Base-by-base conservation (phyloP, 2,797 vertebrate genomes). In the Coranthus polyacanthus region DNA sequence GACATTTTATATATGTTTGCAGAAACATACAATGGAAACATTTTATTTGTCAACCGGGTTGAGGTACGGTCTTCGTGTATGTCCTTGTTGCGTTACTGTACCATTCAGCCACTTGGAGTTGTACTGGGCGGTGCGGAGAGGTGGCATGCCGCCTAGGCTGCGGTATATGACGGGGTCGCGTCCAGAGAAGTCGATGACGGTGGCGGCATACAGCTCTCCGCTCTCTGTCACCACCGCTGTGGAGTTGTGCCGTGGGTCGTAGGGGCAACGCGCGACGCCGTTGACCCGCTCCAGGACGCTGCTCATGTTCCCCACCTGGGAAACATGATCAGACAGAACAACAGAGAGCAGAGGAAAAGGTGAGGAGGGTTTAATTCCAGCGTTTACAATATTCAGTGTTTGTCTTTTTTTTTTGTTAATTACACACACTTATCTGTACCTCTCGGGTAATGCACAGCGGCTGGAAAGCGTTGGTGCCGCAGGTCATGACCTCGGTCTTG, bases 31-130 rank as follows among this genome's bases (percentile, higher is more conserved):
- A n/a, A n/a, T n/a, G n/a, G n/a, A n/a, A 15, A 2, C 17, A 18
- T 21, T 12, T 0, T 16, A 38, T 6, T 12, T 16, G 13, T 37
- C 12, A 15, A 8, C 18, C 43, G 49, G 34, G 37, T 0, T 6
- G 6, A 11, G 0, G 10, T 11, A 29, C 8, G 12, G 7, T 4
- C 12, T 5, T 4, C 18, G 20, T 43, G 2, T 2, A 7, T 9
- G 5, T 18, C 12, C 0, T 9, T 3, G 41, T 0, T 0, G 11
- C 18, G 24, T 6, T 21, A 37, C 38, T 22, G 44, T 95, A 99
- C 98, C 98, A 22, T 99, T 99, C 84, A 99, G 97, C 98, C 98
- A 99, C 60, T 98, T 99, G 80, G 98, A 99, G 94, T 99, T 99
- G 91, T 99, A 99, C 73, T 99, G 98, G 9, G 97, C 97, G 0